These are phyloP conservation scores for Peribatodes rhomboidaria DNA, from an alignment of 2,888 invertebrate species.

Conservation along the genomic window DNA sequence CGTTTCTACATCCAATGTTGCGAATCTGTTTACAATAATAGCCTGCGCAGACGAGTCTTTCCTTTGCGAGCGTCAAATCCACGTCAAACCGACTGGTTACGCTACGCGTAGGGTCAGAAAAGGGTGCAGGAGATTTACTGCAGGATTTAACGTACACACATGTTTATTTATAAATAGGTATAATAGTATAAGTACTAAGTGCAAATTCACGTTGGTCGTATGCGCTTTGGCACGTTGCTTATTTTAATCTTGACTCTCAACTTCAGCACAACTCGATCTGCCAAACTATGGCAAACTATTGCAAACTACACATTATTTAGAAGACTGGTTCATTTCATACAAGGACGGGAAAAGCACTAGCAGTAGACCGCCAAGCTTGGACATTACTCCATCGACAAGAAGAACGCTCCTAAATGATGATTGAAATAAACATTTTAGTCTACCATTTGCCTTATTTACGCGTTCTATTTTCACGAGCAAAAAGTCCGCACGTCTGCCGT, in stretches of 20 bases:
- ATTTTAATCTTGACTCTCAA: neutral
- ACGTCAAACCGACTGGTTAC: too few species aligned
- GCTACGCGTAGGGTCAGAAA: too few species aligned
- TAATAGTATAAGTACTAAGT: too few species aligned
- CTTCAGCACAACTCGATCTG: neutral
- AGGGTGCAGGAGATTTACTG: neutral
- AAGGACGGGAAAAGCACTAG: too few species aligned
- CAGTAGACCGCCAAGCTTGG: too few species aligned
- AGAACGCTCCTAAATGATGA: too few species aligned
- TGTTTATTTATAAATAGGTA: too few species aligned
- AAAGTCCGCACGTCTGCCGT: neutral
- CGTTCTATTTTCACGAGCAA: neutral
- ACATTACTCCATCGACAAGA: too few species aligned
- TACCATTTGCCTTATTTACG: neutral
- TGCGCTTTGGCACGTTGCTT: neutral
- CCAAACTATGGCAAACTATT: neutral
- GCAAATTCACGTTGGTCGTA: neutral
- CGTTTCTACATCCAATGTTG: slow-evolving; percentile 26
- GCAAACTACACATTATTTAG: neutral
- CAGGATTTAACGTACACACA: too few species aligned
- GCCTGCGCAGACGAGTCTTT: neutral
- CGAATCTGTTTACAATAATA: slow-evolving; percentile 45
- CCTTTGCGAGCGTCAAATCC: neutral
- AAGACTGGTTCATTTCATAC: too few species aligned
- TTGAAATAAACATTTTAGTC: too few species aligned